phyloP scores from a whole-genome alignment of 2,113 vertebrate species.

The Desmodus rotundus region DNA sequence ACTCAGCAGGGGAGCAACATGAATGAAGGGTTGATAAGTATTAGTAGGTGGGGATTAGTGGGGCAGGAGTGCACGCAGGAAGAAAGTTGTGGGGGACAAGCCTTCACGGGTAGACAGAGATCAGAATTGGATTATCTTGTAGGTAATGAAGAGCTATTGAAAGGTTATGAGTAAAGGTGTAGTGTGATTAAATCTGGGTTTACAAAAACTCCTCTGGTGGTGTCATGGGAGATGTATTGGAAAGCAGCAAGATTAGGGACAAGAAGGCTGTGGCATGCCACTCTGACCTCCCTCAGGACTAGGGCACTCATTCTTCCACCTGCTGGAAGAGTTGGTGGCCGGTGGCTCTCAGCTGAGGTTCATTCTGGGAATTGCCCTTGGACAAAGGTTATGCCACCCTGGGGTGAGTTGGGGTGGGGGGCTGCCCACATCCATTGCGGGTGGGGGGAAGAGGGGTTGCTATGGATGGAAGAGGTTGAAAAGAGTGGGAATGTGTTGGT shows the following conservation, averaged over 20 bases:
- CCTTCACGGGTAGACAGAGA: neutral
- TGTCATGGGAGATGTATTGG: neutral
- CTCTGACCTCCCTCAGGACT: neutral
- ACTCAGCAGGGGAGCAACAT: neutral
- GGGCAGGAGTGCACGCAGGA: neutral
- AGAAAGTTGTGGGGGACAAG: neutral
- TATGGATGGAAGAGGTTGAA: neutral
- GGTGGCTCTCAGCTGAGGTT: neutral
- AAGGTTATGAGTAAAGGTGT: neutral
- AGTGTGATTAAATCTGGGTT: neutral
- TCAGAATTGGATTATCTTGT: neutral
- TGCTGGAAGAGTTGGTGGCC: neutral
- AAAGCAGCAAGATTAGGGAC: neutral
- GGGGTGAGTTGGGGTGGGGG: neutral
- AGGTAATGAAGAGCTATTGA: neutral
- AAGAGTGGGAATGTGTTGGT: neutral
- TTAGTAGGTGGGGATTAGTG: neutral
- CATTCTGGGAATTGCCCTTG: neutral
- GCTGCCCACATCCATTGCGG: neutral
- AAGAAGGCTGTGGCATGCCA: neutral
- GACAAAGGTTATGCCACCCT: neutral
- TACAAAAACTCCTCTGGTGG: neutral
- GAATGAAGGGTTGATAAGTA: neutral
- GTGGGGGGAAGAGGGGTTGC: neutral
- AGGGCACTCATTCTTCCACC: neutral